Evolutionary conservation across 2,113 vertebrate genomes (phyloP).

Genomic region (Hydrochoerus hydrochaeris): DNA sequence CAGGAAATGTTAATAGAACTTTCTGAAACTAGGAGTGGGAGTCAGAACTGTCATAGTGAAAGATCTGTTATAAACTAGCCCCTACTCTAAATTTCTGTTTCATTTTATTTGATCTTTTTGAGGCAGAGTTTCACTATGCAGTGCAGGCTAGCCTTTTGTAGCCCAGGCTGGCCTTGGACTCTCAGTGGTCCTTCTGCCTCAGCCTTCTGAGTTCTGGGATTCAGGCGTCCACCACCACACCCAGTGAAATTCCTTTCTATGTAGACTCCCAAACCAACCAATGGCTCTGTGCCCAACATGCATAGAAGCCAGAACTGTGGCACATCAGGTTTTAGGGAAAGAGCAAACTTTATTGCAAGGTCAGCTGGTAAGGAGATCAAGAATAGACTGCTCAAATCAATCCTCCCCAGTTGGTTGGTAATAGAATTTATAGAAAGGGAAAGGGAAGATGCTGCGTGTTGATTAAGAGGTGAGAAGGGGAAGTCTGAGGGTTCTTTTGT

Average conservation of each 20-base stretch:
- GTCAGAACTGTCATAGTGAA: neutral
- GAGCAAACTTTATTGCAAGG: neutral
- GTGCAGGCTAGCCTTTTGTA: no score
- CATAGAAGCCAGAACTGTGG: neutral
- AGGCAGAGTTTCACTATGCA: no score
- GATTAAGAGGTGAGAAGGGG: neutral
- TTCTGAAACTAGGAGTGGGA: neutral
- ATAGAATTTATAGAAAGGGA: neutral
- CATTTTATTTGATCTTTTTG: no score
- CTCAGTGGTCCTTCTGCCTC: no score
- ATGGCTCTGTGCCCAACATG: neutral
- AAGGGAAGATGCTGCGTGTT: neutral
- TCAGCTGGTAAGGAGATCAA: neutral
- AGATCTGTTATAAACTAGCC: neutral
- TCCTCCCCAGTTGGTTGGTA: neutral
- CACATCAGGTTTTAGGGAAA: neutral
- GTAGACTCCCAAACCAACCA: neutral
- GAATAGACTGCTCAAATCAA: neutral
- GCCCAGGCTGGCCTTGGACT: no score
- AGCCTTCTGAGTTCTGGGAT: no score
- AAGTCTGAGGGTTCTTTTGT: neutral
- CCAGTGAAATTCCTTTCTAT: neutral
- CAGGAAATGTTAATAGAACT: neutral
- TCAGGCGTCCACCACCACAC: no score
- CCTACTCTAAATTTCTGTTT: neutral